A percentile compares a stretch with the other conserved stretches of the same genome.
Conservation (phyloP, 2,888 invertebrate species). For the Cheilosia urbana region DNA sequence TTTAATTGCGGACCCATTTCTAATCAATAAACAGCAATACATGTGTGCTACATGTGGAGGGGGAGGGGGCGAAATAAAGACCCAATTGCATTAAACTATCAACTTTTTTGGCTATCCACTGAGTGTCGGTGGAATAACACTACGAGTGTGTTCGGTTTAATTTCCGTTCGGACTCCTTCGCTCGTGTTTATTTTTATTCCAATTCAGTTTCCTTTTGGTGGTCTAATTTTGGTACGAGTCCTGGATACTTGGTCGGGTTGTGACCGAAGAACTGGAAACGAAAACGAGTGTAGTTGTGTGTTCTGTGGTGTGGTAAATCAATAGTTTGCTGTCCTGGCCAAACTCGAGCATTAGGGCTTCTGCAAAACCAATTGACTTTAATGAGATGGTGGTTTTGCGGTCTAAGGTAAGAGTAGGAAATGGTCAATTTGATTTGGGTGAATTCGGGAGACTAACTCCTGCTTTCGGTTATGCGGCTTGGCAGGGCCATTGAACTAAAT, state of each 20-base stretch:
- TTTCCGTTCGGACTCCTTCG: conserved; percentile 35
- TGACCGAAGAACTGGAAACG: conserved; percentile 11
- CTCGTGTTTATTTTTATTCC: conserved; percentile 4
- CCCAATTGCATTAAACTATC: conserved; percentile 52
- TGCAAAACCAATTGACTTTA: conserved; percentile 56
- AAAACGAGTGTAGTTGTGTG: background rate
- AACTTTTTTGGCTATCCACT: conserved; percentile 15
- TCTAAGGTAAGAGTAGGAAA: conserved; percentile 28
- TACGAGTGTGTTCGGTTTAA: conserved; percentile 22
- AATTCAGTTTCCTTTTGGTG: background rate
- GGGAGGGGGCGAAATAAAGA: conserved; percentile 12
- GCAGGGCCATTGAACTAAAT: conserved; percentile 10
- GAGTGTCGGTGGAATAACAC: background rate
- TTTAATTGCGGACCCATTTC: conserved; percentile 20
- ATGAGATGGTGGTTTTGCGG: conserved; percentile 47
- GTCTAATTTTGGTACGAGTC: background rate
- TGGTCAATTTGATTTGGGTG: conserved; percentile 52
- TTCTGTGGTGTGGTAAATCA: conserved; percentile 31
- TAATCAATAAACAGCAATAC: conserved; percentile 45
- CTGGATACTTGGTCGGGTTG: background rate
- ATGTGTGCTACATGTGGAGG: background rate
- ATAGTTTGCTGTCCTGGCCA: conserved; percentile 48
- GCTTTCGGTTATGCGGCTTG: no score
- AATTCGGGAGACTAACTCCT: background rate
- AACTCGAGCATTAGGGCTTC: conserved; percentile 16